phyloP scores from a whole-genome alignment of 2,113 vertebrate species.

The Chionodraco myersi region DNA sequence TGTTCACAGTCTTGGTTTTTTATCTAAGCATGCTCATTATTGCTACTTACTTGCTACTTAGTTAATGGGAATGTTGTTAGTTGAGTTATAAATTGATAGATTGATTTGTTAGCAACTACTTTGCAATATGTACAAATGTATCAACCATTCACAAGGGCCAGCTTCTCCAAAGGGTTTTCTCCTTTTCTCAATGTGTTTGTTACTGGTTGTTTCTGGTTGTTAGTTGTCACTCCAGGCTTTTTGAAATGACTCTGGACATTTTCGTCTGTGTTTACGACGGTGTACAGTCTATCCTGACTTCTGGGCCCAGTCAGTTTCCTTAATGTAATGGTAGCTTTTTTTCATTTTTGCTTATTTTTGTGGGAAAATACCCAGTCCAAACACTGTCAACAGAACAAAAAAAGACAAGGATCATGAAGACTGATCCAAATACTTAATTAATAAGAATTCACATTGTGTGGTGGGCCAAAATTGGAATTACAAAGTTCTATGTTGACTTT shows the following conservation, averaged over 20 bases:
- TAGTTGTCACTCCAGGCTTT: neutral
- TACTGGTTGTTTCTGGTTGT: too few species aligned
- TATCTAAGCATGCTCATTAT: neutral
- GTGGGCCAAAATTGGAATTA: neutral
- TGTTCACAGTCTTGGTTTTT: too few species aligned
- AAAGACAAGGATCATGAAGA: neutral
- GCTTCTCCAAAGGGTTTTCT: neutral
- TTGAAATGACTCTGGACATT: too few species aligned
- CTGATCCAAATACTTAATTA: neutral
- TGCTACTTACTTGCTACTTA: neutral
- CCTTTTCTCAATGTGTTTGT: neutral
- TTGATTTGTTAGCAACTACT: neutral
- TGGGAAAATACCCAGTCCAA: too few species aligned
- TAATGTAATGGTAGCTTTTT: too few species aligned
- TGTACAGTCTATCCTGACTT: too few species aligned
- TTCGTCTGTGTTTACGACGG: too few species aligned
- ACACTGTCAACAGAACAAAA: too few species aligned
- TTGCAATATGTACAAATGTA: neutral
- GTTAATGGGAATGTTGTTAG: too few species aligned
- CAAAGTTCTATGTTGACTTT: slow-evolving; percentile 14
- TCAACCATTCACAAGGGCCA: neutral
- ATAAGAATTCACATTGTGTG: neutral
- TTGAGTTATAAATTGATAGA: neutral
- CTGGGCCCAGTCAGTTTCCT: too few species aligned
- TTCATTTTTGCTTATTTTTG: too few species aligned